These are phyloP conservation scores for Beris morrisii DNA, from an alignment of 2,888 invertebrate species.

Conservation along the genomic window DNA sequence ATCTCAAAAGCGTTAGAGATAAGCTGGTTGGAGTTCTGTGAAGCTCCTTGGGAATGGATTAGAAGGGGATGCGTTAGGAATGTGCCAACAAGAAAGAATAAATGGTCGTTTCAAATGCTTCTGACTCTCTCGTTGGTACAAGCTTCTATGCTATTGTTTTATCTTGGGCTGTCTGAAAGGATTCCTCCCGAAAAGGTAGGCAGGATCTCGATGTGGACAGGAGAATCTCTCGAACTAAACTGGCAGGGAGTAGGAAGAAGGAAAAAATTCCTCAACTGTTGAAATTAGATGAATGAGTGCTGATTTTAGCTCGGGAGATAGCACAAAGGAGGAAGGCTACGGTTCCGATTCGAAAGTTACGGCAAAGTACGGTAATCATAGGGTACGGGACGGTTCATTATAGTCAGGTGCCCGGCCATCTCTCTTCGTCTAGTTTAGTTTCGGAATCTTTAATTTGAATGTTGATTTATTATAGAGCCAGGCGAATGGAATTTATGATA, in stretches of 20 bases:
- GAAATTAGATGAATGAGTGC: slow-evolving; percentile 29
- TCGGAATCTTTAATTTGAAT: too few species aligned
- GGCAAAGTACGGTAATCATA: too few species aligned
- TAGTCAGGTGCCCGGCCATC: too few species aligned
- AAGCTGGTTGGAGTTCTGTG: slow-evolving; percentile 12
- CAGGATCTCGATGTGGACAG: slow-evolving; percentile 16
- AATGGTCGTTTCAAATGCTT: slow-evolving; percentile 25
- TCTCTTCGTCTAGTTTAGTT: too few species aligned
- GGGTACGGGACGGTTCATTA: too few species aligned
- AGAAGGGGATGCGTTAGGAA: slow-evolving; percentile 13
- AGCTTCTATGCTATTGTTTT: neutral
- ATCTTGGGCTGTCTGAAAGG: neutral
- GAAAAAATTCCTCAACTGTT: slow-evolving; percentile 11
- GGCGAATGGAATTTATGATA: too few species aligned
- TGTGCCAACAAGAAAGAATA: slow-evolving; percentile 34
- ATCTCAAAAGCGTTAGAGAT: slow-evolving; percentile 27
- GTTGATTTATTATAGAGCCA: too few species aligned
- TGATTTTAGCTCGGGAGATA: slow-evolving; percentile 6
- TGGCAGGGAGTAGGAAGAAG: too few species aligned
- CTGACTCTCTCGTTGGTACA: neutral
- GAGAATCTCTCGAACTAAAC: neutral
- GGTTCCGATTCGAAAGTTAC: too few species aligned
- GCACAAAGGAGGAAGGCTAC: too few species aligned
- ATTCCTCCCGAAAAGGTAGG: slow-evolving; percentile 13
- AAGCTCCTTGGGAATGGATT: neutral